Conservation (phyloP, 2,797 vertebrate species). For the Enteromius fasciolatus region DNA sequence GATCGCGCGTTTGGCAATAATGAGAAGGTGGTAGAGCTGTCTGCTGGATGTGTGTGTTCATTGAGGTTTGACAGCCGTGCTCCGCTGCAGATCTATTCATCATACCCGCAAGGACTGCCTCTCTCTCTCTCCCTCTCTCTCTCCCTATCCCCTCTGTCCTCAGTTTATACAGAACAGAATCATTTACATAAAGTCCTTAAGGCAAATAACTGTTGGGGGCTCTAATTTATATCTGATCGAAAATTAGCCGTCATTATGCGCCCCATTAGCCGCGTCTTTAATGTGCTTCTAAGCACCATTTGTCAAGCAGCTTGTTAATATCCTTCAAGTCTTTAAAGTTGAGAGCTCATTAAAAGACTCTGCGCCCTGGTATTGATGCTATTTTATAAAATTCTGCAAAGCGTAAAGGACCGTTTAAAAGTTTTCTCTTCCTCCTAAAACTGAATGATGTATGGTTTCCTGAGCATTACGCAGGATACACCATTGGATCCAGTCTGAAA, state of each 20-base stretch:
- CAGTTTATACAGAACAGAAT: constrained; percentile 98
- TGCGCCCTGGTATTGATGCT: constrained; percentile 92
- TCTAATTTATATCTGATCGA: constrained; percentile 99
- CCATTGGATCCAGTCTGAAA: background rate
- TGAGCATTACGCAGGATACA: background rate
- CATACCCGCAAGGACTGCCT: constrained; percentile 86
- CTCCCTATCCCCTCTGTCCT: constrained; percentile 73
- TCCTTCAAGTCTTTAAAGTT: constrained; percentile 99
- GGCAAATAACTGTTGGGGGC: constrained; percentile 99
- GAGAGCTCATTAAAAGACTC: constrained; percentile 99
- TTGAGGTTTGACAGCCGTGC: constrained; percentile 84
- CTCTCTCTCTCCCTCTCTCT: constrained; percentile 70
- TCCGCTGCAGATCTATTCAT: constrained; percentile 88
- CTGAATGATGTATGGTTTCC: constrained; percentile 17
- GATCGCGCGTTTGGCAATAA: constrained; percentile 69
- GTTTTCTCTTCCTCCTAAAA: constrained; percentile 46
- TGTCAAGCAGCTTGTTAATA: constrained; percentile 99
- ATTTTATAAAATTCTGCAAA: constrained; percentile 90
- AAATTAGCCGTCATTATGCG: constrained; percentile 99
- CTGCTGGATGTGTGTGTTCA: constrained; percentile 77
- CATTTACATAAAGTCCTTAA: constrained; percentile 99
- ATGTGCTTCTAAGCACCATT: constrained; percentile 99
- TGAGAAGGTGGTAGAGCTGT: constrained; percentile 78
- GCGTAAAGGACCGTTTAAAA: constrained; percentile 71
- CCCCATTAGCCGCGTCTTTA: constrained; percentile 99